phyloP scores from a whole-genome alignment of 2,113 vertebrate genomes.

The Syrrhaptes paradoxus region DNA sequence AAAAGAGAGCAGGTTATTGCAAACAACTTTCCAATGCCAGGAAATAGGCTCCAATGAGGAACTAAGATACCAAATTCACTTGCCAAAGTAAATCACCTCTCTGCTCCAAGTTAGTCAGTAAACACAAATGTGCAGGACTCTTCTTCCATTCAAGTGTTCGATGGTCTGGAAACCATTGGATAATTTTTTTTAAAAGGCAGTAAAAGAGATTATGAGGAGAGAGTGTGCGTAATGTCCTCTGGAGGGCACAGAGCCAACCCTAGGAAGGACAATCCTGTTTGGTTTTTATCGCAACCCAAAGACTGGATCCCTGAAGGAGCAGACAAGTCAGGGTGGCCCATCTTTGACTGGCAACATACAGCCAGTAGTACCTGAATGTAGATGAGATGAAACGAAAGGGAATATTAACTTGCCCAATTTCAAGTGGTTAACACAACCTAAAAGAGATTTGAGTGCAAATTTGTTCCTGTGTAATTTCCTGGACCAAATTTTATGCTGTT shows the following conservation, averaged over 20 bases:
- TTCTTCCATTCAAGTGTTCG: neutral
- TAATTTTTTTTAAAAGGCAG: neutral
- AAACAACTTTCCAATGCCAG: neutral
- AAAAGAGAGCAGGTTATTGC: neutral
- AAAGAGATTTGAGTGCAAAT: neutral
- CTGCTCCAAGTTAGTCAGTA: neutral
- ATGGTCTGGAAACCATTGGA: neutral
- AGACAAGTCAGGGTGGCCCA: neutral
- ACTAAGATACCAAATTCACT: neutral
- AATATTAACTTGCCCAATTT: neutral
- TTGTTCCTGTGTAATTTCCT: neutral
- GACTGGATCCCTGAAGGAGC: neutral
- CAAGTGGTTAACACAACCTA: neutral
- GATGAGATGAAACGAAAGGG: neutral
- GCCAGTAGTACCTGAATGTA: neutral
- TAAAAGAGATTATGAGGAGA: neutral
- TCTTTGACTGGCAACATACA: neutral
- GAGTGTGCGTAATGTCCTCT: neutral
- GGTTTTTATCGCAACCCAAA: neutral
- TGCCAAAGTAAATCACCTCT: slow-evolving; percentile 21
- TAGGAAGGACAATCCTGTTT: neutral
- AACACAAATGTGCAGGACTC: neutral
- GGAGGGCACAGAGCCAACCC: neutral
- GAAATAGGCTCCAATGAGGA: neutral
- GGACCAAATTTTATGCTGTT: neutral